phyloP scores from a whole-genome alignment of 2,113 vertebrate genomes.

The Alces alces region DNA sequence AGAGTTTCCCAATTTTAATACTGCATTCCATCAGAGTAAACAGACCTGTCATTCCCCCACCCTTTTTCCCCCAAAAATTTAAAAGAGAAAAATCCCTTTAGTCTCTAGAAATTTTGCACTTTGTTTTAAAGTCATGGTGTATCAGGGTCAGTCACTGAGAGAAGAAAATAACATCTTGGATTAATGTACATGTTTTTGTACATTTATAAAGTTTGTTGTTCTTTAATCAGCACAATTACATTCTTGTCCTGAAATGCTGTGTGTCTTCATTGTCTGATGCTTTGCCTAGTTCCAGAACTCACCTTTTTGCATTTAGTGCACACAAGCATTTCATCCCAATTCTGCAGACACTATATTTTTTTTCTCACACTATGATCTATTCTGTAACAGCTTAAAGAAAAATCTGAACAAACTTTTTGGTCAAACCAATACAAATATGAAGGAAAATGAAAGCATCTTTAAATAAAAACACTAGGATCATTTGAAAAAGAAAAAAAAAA shows the following conservation, averaged over 20 bases:
- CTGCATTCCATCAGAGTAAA: background rate
- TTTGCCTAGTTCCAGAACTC: background rate
- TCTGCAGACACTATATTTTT: background rate
- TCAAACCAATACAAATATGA: background rate
- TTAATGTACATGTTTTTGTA: background rate
- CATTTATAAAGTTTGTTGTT: background rate
- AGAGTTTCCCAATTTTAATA: background rate
- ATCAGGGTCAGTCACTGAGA: background rate
- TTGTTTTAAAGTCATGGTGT: background rate
- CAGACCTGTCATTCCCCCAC: background rate
- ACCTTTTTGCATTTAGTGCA: background rate
- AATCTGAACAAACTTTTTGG: background rate
- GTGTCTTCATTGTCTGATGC: rapidly evolving
- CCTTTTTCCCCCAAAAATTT: background rate
- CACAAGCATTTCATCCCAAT: background rate
- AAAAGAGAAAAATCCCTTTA: background rate
- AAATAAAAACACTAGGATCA: background rate
- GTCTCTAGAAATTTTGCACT: background rate
- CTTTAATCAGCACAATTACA: background rate
- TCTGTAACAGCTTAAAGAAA: background rate
- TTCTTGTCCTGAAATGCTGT: background rate
- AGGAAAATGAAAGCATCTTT: background rate
- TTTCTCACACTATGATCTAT: background rate
- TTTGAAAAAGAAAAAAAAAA: background rate
- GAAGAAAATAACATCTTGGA: rapidly evolving